Evolutionary conservation across 1,140 invertebrate genomes (phyloP).

Genomic region (Zaprionus lachaisei): DNA sequence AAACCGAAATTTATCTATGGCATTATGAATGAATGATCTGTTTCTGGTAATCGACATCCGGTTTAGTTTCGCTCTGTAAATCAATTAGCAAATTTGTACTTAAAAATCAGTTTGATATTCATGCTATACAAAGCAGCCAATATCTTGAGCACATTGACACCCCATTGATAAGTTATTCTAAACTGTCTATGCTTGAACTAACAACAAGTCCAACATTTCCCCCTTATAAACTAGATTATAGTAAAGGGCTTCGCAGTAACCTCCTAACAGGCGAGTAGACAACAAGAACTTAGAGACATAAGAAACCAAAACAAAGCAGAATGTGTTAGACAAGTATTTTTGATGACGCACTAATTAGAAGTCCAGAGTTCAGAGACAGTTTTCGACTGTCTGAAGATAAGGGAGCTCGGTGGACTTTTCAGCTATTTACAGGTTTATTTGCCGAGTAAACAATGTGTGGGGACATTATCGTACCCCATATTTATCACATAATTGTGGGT

Average conservation of each 20-base stretch:
- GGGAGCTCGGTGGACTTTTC: neutral
- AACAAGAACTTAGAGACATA: neutral
- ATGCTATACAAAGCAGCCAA: neutral
- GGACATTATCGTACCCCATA: neutral
- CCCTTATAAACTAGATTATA: neutral
- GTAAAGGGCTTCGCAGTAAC: neutral
- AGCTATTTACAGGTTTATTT: constrained; percentile 1
- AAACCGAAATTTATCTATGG: neutral
- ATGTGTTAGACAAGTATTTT: neutral
- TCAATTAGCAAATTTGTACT: constrained; percentile 3
- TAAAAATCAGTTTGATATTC: neutral
- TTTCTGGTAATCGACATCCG: neutral
- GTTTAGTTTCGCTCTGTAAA: neutral
- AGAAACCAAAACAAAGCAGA: neutral
- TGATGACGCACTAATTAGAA: constrained; percentile 23
- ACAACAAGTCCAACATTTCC: neutral
- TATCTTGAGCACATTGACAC: neutral
- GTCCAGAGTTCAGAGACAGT: constrained; percentile 2
- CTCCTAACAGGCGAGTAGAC: neutral
- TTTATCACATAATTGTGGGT: neutral
- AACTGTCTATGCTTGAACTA: neutral
- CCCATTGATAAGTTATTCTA: neutral
- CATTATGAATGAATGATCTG: constrained; percentile 1
- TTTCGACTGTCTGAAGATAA: constrained; percentile 10
- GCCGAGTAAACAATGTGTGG: constrained; percentile 1